Conservation (phyloP, 2,888 invertebrate species). For the Protophormia terraenovae region DNA sequence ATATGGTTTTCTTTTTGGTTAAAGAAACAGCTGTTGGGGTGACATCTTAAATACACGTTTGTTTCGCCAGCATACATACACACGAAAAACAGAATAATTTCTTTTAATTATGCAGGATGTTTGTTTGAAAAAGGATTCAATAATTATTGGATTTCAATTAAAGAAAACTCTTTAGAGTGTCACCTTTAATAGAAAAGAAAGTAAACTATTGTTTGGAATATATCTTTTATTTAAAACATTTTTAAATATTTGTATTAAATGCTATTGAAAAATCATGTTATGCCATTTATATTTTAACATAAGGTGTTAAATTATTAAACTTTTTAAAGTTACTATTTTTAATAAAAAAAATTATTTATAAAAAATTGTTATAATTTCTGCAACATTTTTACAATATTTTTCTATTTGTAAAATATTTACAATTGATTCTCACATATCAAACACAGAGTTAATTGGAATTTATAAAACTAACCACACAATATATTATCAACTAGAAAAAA, state of each 20-base stretch:
- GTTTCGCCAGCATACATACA: background rate
- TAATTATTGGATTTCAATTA: background rate
- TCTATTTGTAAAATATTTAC: too few species aligned
- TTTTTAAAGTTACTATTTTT: too few species aligned
- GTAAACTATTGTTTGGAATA: too few species aligned
- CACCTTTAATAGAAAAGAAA: background rate
- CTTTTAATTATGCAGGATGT: background rate
- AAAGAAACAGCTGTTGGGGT: constrained; percentile 7
- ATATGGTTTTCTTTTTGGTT: background rate
- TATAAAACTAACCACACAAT: background rate
- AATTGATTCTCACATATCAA: background rate
- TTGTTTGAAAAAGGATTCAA: background rate
- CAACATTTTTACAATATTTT: too few species aligned
- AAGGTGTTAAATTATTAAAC: too few species aligned
- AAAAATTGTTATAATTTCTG: too few species aligned
- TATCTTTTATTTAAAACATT: background rate
- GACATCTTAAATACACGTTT: background rate
- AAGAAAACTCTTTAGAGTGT: background rate
- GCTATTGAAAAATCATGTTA: too few species aligned
- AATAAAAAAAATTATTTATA: too few species aligned
- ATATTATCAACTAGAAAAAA: too few species aligned
- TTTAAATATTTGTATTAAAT: too few species aligned
- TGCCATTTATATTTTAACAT: too few species aligned
- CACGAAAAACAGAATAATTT: background rate
- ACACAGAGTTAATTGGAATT: background rate